These are phyloP conservation scores for Physella acuta DNA, from an alignment of 1,140 invertebrate species.

Conservation along the genomic window DNA sequence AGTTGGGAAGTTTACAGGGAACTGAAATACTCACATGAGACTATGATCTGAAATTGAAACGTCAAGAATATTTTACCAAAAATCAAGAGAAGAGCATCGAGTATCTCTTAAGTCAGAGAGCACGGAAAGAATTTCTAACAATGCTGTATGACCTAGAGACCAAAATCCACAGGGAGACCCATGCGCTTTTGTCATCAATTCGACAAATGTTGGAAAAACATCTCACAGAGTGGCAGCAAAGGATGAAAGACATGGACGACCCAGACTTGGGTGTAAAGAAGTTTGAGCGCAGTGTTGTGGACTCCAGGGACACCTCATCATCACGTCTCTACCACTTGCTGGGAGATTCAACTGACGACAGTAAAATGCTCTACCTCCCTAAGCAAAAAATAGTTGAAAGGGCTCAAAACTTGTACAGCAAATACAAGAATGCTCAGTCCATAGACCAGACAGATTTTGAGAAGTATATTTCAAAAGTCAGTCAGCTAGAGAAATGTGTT, in stretches of 20 bases:
- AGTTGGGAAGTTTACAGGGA: slow-evolving; percentile 44
- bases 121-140: slow-evolving; percentile 53
- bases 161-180: slow-evolving; percentile 41
- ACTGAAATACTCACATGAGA: slow-evolving; percentile 50
- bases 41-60: slow-evolving; percentile 51
- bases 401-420: not conserved
- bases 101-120: slow-evolving; percentile 45
- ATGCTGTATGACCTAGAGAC: slow-evolving; percentile 52
- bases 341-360: slow-evolving; percentile 6
- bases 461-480: slow-evolving; percentile 15
- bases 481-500: slow-evolving; percentile 30
- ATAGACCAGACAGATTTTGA: slow-evolving; percentile 5
- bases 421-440: not conserved
- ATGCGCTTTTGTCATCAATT: slow-evolving; percentile 42
- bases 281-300: slow-evolving; percentile 45
- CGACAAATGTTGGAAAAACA: slow-evolving; percentile 35
- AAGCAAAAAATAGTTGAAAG: slow-evolving; percentile 15
- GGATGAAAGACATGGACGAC: slow-evolving; percentile 50
- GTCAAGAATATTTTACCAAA: slow-evolving; percentile 52
- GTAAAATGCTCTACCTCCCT: slow-evolving; percentile 11
- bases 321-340: slow-evolving; percentile 42
- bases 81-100: slow-evolving; percentile 54
- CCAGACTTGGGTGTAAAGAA: slow-evolving; percentile 34
- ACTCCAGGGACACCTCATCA: slow-evolving; percentile 48
- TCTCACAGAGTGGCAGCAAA: slow-evolving; percentile 33